Evolutionary conservation across 2,113 vertebrate genomes (phyloP).

Genomic region (Oceanites oceanicus): DNA sequence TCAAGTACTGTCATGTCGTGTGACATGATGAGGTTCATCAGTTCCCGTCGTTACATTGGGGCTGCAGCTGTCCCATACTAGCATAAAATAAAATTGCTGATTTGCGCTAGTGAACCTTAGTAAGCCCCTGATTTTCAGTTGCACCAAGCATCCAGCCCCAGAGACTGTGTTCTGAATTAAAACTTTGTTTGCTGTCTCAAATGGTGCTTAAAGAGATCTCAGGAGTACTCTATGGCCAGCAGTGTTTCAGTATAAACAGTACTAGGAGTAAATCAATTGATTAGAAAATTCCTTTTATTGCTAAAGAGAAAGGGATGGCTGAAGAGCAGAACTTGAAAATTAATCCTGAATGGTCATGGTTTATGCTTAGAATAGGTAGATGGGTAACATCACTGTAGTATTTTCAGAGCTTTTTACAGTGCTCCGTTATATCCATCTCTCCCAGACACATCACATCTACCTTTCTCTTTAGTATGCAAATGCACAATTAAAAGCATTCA

Average conservation of each 20-base stretch:
- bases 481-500: constrained; percentile 61
- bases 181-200: background rate
- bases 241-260: background rate
- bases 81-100: background rate
- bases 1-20: background rate
- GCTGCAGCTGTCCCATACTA: background rate
- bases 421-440: background rate
- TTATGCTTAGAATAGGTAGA: background rate
- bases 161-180: background rate
- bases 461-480: constrained; percentile 45
- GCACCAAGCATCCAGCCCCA: background rate
- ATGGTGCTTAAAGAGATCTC: background rate
- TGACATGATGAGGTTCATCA: background rate
- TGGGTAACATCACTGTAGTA: background rate
- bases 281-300: background rate
- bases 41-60: background rate
- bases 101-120: background rate
- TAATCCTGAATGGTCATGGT: background rate
- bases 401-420: background rate
- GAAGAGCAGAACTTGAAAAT: background rate
- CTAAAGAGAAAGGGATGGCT: background rate
- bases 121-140: background rate
- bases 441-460: background rate
- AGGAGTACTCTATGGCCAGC: background rate
- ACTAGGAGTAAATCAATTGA: background rate